Percentiles rank a stretch among this genome's conserved stretches.
These are phyloP conservation scores for Plotosus lineatus DNA, from an alignment of 2,113 vertebrate species.

Conservation along the genomic window DNA sequence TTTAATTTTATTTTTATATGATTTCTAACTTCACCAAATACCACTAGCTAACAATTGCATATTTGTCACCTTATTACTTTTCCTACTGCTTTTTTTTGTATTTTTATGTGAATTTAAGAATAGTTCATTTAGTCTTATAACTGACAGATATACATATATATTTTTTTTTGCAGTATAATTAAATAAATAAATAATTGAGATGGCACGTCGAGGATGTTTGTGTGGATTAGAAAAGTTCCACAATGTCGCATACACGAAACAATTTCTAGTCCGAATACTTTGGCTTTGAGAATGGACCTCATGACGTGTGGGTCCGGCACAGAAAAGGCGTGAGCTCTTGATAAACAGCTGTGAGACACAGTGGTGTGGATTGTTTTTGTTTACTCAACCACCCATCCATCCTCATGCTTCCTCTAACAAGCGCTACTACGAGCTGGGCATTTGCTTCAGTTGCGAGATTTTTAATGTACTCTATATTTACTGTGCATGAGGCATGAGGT, in stretches of 20 bases:
- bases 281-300: neutral
- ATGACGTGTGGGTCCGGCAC: neutral
- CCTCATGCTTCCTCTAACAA: neutral
- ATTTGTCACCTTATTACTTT: neutral
- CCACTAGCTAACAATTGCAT: constrained; percentile 41
- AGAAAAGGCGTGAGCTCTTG: neutral
- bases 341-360: too few species aligned
- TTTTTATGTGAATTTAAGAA: constrained; percentile 26
- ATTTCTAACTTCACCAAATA: constrained; percentile 26
- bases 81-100: neutral
- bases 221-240: neutral
- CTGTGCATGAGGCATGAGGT: constrained; percentile 12
- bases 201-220: too few species aligned
- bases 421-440: neutral
- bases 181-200: neutral
- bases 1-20: neutral
- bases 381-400: neutral
- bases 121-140: neutral
- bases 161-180: neutral
- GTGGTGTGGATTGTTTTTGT: too few species aligned
- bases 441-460: constrained; percentile 27
- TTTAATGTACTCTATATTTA: constrained; percentile 33
- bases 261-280: neutral
- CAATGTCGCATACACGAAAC: neutral
- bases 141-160: too few species aligned